Percentiles rank a stretch among this genome's conserved stretches.
Evolutionary conservation across 2,797 vertebrate species (phyloP).

Genomic region (Ctenopoma kingsleyae): DNA sequence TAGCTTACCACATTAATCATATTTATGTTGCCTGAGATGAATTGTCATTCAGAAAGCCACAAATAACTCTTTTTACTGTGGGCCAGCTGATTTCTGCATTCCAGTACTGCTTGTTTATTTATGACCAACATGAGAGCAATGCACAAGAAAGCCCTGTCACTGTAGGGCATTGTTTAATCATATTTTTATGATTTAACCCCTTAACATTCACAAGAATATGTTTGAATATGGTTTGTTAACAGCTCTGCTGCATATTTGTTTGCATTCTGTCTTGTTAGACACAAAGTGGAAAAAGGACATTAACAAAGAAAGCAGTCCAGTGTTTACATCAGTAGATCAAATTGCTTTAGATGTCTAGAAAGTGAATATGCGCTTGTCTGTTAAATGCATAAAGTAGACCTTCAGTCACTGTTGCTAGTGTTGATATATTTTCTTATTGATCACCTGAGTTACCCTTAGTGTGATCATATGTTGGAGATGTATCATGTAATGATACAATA

Average conservation of each 20-base stretch:
- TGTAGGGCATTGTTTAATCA: conserved; percentile 62
- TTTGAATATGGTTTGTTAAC: conserved; percentile 51
- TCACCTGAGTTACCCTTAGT: conserved; percentile 11
- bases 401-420: conserved; percentile 1
- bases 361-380: conserved; percentile 32
- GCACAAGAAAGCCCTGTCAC: conserved; percentile 56
- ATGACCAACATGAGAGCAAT: conserved; percentile 50
- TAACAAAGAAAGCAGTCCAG: conserved; percentile 27
- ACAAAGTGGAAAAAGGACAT: conserved; percentile 25
- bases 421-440: neutral
- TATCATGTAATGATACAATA: neutral
- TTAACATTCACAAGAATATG: conserved; percentile 52
- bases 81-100: conserved; percentile 52
- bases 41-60: conserved; percentile 44
- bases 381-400: neutral
- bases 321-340: conserved; percentile 30
- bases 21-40: conserved; percentile 55
- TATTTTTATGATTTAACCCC: conserved; percentile 62
- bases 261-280: conserved; percentile 13
- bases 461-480: conserved; percentile 4
- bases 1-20: conserved; percentile 47
- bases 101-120: conserved; percentile 58
- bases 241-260: conserved; percentile 17
- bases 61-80: conserved; percentile 46
- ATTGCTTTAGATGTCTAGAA: conserved; percentile 25